Percentiles rank a stretch among this genome's conserved stretches.
Evolutionary conservation across 1,140 invertebrate species (phyloP).

Genomic region (Hylaeus volcanicus): DNA sequence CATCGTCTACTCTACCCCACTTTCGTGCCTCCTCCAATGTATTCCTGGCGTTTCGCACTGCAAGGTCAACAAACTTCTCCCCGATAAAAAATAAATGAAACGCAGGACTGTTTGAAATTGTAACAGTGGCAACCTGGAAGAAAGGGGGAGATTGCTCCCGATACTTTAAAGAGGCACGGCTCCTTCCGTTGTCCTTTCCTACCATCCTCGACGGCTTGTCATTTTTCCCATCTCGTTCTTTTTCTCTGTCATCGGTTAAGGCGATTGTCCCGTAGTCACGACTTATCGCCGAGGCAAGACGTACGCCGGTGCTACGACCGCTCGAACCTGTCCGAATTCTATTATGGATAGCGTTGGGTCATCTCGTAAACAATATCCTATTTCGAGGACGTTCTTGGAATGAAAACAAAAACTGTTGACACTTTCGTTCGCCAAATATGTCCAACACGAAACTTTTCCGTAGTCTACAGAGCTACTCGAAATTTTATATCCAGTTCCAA

Average conservation of each 20-base stretch:
- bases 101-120: conserved; percentile 70
- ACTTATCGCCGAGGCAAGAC: background rate
- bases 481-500: no score
- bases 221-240: conserved; percentile 1
- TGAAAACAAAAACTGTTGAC: no score
- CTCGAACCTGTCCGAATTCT: no score
- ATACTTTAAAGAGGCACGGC: conserved; percentile 66
- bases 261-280: conserved; percentile 29
- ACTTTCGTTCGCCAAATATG: no score
- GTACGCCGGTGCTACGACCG: background rate
- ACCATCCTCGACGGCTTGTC: conserved; percentile 27
- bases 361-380: no score
- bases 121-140: conserved; percentile 63
- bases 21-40: conserved; percentile 66
- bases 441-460: no score
- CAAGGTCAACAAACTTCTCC: conserved; percentile 70
- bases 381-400: no score
- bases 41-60: conserved; percentile 70
- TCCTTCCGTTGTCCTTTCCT: conserved; percentile 50
- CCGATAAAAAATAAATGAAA: conserved; percentile 72
- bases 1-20: conserved; percentile 65
- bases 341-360: no score
- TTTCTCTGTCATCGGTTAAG: conserved; percentile 33
- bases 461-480: no score
- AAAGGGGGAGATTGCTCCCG: conserved; percentile 48